These are phyloP conservation scores for Smutsia temminckii DNA, from an alignment of 2,797 vertebrate species.

Conservation along the genomic window DNA sequence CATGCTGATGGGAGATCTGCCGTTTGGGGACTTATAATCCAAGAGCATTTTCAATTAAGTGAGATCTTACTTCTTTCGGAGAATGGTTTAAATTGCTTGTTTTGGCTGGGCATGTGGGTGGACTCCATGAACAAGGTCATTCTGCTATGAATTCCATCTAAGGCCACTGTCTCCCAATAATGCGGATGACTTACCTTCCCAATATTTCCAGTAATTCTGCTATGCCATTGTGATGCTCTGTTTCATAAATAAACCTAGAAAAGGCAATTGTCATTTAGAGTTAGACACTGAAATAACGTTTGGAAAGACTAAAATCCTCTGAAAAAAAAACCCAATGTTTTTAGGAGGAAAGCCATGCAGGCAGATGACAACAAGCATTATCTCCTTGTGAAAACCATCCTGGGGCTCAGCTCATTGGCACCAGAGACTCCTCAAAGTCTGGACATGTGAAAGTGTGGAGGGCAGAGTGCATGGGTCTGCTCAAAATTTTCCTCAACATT, in stretches of 20 bases:
- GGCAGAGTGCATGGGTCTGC: neutral
- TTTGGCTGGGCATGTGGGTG: neutral
- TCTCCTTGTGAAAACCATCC: rapidly evolving
- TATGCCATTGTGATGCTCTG: constrained; percentile 99
- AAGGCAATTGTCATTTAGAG: constrained; percentile 29
- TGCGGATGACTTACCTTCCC: constrained; percentile 90
- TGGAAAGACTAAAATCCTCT: neutral
- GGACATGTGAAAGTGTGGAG: rapidly evolving
- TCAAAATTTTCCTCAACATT: neutral
- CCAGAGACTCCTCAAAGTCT: neutral
- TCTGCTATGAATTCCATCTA: neutral
- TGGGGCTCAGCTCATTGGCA: rapidly evolving
- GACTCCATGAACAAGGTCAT: neutral
- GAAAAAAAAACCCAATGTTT: neutral
- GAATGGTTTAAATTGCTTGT: neutral
- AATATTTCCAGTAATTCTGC: constrained; percentile 99
- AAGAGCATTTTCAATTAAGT: neutral
- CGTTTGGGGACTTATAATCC: neutral
- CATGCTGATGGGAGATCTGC: rapidly evolving
- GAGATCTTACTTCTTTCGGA: neutral
- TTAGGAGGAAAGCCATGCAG: neutral
- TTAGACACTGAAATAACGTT: neutral
- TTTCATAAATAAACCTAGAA: constrained; percentile 99
- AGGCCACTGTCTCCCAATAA: neutral
- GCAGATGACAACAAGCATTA: rapidly evolving